Conservation (phyloP, 1,140 invertebrate genomes). For the Hyphantria cunea region DNA sequence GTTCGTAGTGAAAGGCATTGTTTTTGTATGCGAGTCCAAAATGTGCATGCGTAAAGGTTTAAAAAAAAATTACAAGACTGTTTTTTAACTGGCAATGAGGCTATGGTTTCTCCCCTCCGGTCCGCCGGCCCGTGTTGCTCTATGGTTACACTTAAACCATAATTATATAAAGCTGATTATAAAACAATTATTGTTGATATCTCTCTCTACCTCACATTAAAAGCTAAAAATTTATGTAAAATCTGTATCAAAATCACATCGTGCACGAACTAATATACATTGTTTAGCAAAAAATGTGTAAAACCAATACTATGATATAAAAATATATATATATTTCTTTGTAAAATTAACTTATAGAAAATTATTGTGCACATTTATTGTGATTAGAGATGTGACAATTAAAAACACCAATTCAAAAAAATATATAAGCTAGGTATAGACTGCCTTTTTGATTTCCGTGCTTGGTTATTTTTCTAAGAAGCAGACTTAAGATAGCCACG, state of each 20-base stretch:
- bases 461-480: too few species aligned
- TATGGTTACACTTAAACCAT: constrained; percentile 3
- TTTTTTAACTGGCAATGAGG: too few species aligned
- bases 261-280: constrained; percentile 40
- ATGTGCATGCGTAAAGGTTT: too few species aligned
- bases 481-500: too few species aligned
- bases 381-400: constrained; percentile 2
- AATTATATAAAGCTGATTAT: constrained; percentile 31
- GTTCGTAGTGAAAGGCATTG: too few species aligned
- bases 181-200: constrained; percentile 24
- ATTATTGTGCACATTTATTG: constrained; percentile 7
- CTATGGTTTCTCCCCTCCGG: too few species aligned
- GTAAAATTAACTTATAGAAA: constrained; percentile 38
- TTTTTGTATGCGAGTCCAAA: too few species aligned
- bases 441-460: too few species aligned
- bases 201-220: constrained; percentile 18
- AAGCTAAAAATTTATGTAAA: constrained; percentile 31
- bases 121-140: too few species aligned
- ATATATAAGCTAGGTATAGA: too few species aligned
- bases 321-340: constrained; percentile 57
- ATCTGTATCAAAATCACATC: constrained; percentile 51
- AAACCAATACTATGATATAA: constrained; percentile 59
- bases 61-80: too few species aligned
- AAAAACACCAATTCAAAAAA: too few species aligned
- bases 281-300: constrained; percentile 61